Evolutionary conservation across 2,113 vertebrate genomes (phyloP), one percentile per base, ranked within the genome.

Genomic region (Chrysochloris asiatica): DNA sequence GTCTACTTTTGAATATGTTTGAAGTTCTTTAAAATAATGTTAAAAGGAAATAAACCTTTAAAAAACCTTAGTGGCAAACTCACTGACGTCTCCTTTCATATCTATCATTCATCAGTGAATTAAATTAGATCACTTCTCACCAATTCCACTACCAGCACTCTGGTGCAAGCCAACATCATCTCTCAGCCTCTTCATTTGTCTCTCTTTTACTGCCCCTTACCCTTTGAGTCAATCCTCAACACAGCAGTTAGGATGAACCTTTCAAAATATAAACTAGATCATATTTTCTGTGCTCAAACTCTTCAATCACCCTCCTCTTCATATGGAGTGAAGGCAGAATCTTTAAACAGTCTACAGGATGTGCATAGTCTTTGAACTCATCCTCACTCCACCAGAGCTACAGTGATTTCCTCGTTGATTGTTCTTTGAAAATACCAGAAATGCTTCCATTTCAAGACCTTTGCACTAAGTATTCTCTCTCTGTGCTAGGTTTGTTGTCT

Each of bases 1-100:
- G n/a, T 67, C 65, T 67, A 63, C 28, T 83, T 67, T 54, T 63
- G 38, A 54, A 84, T 28, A 19, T 67, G 28, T 65, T 67, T 84
- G 56, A 63, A 30, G 19, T 86, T 94, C 36, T 75, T 75, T 92
- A 85, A 80, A 33, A 69, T 26, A 50, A 79, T 24, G 10, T 63
- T 93, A 28, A 50, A 36, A 92, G 85, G 48, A 83, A 65, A 26
- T 69, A 24, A 75, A 48, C 48, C 41, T 83, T n/a, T 83, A 54
- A 85, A 54, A 59, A 77, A 52, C 3, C n/a, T n/a, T n/a, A n/a
- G n/a, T 71, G 24, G 86, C 75, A 92, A 81, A 59, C 11, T n/a
- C n/a, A n/a, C n/a, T 61, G 54, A 56, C 7, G 19, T 12, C 54
- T 56, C 28, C 41, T 89, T 17, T 86, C 38, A 72, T 4, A 77